phyloP scores from a whole-genome alignment of 2,888 invertebrate genomes.

The Yponomeuta sedellus region DNA sequence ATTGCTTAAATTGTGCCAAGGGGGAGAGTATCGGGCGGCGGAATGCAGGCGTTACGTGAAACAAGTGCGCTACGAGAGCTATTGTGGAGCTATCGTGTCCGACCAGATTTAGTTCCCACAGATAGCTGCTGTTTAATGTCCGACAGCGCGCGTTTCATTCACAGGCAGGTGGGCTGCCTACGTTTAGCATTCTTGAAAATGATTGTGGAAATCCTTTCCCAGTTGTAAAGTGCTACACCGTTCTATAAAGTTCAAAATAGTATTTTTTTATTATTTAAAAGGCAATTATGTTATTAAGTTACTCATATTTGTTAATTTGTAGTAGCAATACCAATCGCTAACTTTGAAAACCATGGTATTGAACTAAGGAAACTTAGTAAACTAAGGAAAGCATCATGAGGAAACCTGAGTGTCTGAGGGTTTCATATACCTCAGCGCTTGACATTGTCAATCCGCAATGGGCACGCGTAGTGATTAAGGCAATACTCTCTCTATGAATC shows the following conservation, averaged over 20 bases:
- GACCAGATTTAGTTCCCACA: constrained; percentile 53
- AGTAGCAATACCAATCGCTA: no score
- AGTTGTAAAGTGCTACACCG: constrained; percentile 1
- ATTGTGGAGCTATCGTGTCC: constrained; percentile 48
- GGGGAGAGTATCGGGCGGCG: constrained; percentile 33
- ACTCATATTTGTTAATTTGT: no score
- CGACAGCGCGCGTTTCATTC: constrained; percentile 42
- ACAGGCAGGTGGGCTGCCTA: constrained; percentile 19
- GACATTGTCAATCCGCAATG: no score
- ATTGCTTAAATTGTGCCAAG: constrained; percentile 26
- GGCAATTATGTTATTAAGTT: no score
- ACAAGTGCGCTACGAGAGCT: constrained; percentile 50
- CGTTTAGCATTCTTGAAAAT: neutral
- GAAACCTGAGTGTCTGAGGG: no score
- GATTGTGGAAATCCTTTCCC: neutral
- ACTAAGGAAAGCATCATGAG: no score
- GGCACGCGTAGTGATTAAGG: no score
- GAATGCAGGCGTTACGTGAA: constrained; percentile 56
- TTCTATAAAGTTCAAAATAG: neutral
- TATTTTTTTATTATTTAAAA: no score
- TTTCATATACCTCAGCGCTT: no score
- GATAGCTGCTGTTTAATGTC: constrained; percentile 52
- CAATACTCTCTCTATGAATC: no score
- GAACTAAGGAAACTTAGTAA: no score
- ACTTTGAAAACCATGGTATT: no score